Evolutionary conservation across 2,797 vertebrate species (phyloP).

Genomic region (Aphelocoma californica): DNA sequence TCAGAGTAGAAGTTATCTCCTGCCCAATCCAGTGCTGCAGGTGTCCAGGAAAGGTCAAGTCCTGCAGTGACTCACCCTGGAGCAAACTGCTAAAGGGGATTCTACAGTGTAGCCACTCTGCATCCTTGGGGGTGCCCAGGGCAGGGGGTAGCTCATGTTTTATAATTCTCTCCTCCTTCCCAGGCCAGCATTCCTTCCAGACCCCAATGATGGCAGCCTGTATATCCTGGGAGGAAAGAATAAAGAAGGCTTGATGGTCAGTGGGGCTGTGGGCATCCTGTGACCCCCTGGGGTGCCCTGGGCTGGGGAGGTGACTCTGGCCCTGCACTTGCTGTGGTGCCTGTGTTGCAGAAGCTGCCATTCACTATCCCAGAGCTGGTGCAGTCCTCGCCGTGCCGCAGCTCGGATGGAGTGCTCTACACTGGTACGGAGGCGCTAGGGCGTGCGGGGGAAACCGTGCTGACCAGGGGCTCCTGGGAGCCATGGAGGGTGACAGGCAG

Average conservation of each 20-base stretch:
- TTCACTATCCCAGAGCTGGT: slow-evolving; percentile 98
- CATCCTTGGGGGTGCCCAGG: background rate
- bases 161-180: background rate
- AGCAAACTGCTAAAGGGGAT: background rate
- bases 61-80: background rate
- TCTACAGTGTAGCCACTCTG: background rate
- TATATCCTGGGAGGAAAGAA: slow-evolving; percentile 90
- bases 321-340: accelerated
- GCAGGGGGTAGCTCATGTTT: accelerated
- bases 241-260: slow-evolving; percentile 93
- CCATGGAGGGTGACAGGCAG: background rate
- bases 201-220: slow-evolving; percentile 94
- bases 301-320: background rate
- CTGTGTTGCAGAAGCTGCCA: slow-evolving; percentile 72
- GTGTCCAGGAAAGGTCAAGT: background rate
- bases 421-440: slow-evolving; percentile 75
- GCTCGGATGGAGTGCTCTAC: slow-evolving; percentile 93
- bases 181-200: slow-evolving; percentile 93
- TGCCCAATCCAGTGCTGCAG: background rate
- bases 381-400: slow-evolving; percentile 94
- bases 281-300: background rate
- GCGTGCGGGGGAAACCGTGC: background rate
- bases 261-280: background rate
- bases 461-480: accelerated
- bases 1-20: background rate